Evolutionary conservation across 2,113 vertebrate genomes (phyloP).

Genomic region (Spheniscus mendiculus): DNA sequence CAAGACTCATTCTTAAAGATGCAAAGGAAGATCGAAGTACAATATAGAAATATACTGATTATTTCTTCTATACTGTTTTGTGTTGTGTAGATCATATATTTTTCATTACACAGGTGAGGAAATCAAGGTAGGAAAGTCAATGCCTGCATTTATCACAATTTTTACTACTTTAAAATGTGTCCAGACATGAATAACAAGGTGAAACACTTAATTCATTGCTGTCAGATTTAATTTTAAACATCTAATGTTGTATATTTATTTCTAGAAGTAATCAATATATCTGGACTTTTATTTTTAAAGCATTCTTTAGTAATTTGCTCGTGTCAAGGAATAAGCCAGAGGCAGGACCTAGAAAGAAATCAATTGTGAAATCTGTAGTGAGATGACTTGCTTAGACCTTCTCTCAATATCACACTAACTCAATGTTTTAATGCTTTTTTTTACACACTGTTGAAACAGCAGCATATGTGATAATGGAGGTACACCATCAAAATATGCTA

Average conservation of each 20-base stretch:
- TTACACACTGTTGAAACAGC: neutral
- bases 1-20: neutral
- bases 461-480: fast-evolving
- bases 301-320: neutral
- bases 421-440: neutral
- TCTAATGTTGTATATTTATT: neutral
- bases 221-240: neutral
- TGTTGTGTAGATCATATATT: neutral
- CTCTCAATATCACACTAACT: neutral
- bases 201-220: neutral
- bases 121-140: neutral
- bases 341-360: neutral
- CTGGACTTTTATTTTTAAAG: neutral
- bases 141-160: neutral
- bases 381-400: neutral
- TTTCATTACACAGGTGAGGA: neutral
- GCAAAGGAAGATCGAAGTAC: neutral
- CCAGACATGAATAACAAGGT: neutral
- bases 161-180: neutral
- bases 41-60: neutral
- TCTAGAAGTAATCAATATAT: neutral
- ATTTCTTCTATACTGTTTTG: neutral
- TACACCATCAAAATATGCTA: neutral
- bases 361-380: neutral
- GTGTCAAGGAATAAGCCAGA: neutral